These are phyloP conservation scores for Adoxophyes honmai DNA, from an alignment of 1,140 invertebrate genomes.

Conservation along the genomic window DNA sequence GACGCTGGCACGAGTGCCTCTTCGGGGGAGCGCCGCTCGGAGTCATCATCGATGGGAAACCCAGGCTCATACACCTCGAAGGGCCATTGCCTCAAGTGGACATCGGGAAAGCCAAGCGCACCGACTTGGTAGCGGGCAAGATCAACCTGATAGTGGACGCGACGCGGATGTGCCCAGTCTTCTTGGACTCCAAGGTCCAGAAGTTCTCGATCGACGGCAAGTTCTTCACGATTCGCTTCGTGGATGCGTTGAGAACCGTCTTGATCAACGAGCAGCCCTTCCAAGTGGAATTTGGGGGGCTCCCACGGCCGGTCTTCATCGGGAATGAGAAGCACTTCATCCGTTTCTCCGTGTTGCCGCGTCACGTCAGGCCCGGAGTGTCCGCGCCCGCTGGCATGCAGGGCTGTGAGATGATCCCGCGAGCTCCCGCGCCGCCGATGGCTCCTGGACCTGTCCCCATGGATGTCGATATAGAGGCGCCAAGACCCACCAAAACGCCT, in stretches of 20 bases:
- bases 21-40: constrained; percentile 93
- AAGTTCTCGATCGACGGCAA: constrained; percentile 86
- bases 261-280: constrained; percentile 91
- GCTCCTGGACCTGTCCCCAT: constrained; percentile 20
- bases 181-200: constrained; percentile 91
- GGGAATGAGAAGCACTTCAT: constrained; percentile 90
- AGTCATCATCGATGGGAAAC: constrained; percentile 89
- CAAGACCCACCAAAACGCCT: constrained; percentile 39
- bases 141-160: constrained; percentile 91
- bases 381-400: constrained; percentile 85
- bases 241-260: constrained; percentile 85
- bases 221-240: constrained; percentile 87
- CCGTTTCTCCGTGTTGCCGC: constrained; percentile 85
- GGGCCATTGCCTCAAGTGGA: constrained; percentile 92
- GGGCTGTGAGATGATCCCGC: constrained; percentile 33
- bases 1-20: constrained; percentile 90
- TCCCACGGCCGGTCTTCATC: constrained; percentile 92
- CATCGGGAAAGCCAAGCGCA: constrained; percentile 83
- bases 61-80: constrained; percentile 86
- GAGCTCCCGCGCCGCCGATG: background rate
- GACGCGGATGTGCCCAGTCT: constrained; percentile 86
- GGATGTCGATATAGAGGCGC: constrained; percentile 36
- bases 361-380: constrained; percentile 83
- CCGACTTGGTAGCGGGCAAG: constrained; percentile 88
- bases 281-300: constrained; percentile 92